Evolutionary conservation across 1,140 invertebrate genomes (phyloP), one percentile per base, ranked within the genome.

Genomic region (Lithobius niger): DNA sequence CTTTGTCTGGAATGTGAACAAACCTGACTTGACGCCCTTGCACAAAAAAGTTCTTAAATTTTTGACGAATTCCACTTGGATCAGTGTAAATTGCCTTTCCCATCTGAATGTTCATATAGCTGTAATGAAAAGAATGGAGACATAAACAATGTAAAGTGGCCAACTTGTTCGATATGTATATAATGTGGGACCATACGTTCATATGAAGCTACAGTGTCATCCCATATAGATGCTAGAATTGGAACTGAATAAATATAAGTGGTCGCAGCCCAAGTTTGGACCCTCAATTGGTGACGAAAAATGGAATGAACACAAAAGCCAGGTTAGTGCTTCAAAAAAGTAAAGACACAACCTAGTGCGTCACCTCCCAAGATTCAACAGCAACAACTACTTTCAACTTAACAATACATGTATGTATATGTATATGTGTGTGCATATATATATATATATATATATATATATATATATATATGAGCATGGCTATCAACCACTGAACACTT

Each of bases 21-120:
- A 76, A 79, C 62, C 81, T 72, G 55, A 84, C 77, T 55, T 81
- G 81, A 55, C 77, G 66, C 6, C 74, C 77, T 44, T 79, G 78
- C 18, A 84, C 64, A 67, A 80, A 83, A 59, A 83, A 76, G 47
- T 70, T 66, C 3, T 74, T 68, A 60, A 71, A 77, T 15, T 64
- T 62, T 27, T 65, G 68, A 24, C 64, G 63, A 31, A 74, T 68
- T 16, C 76, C 77, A 64, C 71, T 69, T 13, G 74, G 67, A 66
- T 79, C 74, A 57, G 72, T 77, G 59, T 77, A 79, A 16, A 77
- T 64, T 47, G 77, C 79, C 64, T 82, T 71, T 49, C 62, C 67
- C 71, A 84, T 75, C n/a, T 73, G 68, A 36, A 83, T 64, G 62
- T 82, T 82, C 82, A 83, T 83, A 61, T 65, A 79, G 55, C 80